Base-by-base conservation (phyloP, 2,113 vertebrate genomes). In the Willisornis vidua region DNA sequence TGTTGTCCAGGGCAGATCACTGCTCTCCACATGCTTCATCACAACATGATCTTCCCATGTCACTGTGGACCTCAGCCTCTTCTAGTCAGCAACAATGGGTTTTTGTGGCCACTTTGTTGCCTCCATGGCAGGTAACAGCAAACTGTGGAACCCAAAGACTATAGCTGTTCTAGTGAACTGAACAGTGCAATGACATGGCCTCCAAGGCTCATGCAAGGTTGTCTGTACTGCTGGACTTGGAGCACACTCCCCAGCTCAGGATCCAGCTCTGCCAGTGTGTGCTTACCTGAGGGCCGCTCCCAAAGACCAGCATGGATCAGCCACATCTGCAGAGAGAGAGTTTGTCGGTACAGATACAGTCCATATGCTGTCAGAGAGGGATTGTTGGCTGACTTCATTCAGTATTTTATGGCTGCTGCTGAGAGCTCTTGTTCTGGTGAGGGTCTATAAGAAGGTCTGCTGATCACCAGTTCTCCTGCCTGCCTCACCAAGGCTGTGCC, bases 261-360 rank as follows among this genome's bases (percentile, higher is more conserved):
- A 49, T 85, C 31, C 16, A 51, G 15, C 57, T 71, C 39, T 39
- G 31, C 35, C n/a, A 48, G 46, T 0, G 1, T 7, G 0, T 57
- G 51, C 41, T 82, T 11, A 48, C 33, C 20, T 35, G 23, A 29
- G 45, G 23, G 15, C 61, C 78, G 29, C 23, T 82, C 48, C 29
- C 57, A 71, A 25, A 46, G n/a, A 45, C 23, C 72, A 67, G 20
- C 10, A 3, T 28, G 71, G 23, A 71, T 43, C 61, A 82, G 2
- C 26, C 68, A 48, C 41, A 25, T 67, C 28, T 58, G 24, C 19
- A 73, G 52, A 9, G 17, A 7, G 22, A 48, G 61, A 35, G 37
- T 46, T 85, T 73, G 33, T 26, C 5, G 0, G 0, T 15, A 10
- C 1, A 2, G 41, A 14, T 70, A 26, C n/a, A 14, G 19, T 14